A percentile compares a stretch with the other conserved stretches of the same genome.
Evolutionary conservation across 2,888 invertebrate genomes (phyloP).

Genomic region (Polyommatus icarus): DNA sequence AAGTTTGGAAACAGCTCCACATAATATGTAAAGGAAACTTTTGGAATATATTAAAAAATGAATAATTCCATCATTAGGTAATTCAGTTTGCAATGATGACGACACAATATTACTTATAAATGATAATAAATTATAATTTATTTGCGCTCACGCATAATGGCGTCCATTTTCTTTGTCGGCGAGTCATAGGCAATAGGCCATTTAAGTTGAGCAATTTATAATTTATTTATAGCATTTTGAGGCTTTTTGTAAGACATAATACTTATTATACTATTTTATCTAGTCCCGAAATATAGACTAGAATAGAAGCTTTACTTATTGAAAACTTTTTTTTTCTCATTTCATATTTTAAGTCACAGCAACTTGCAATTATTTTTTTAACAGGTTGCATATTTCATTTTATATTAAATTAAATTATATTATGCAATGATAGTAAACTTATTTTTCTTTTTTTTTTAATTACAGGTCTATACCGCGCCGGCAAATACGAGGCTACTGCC

Average conservation of each 20-base stretch:
- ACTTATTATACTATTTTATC: background rate
- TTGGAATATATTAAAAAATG: background rate
- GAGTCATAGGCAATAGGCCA: background rate
- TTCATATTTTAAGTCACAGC: too few relatives aligned
- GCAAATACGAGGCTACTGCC: conserved; percentile 62
- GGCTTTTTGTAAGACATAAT: background rate
- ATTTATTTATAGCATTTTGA: background rate
- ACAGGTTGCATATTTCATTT: too few relatives aligned
- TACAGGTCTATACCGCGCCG: conserved; percentile 75
- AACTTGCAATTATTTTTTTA: too few relatives aligned
- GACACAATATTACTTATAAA: background rate
- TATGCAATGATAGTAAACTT: background rate
- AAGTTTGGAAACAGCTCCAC: background rate
- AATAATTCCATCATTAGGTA: background rate
- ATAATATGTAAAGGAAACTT: background rate
- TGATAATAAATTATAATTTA: conserved; percentile 3
- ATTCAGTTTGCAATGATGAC: background rate
- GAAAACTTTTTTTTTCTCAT: too few relatives aligned
- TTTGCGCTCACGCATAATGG: background rate
- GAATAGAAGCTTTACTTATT: too few relatives aligned
- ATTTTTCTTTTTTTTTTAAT: conserved; percentile 37
- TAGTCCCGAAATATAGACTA: background rate
- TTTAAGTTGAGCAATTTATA: background rate
- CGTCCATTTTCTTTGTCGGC: background rate
- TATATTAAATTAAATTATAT: too few relatives aligned